These are phyloP conservation scores for Sminthopsis crassicaudata DNA, from an alignment of 2,113 vertebrate species.

Conservation along the genomic window DNA sequence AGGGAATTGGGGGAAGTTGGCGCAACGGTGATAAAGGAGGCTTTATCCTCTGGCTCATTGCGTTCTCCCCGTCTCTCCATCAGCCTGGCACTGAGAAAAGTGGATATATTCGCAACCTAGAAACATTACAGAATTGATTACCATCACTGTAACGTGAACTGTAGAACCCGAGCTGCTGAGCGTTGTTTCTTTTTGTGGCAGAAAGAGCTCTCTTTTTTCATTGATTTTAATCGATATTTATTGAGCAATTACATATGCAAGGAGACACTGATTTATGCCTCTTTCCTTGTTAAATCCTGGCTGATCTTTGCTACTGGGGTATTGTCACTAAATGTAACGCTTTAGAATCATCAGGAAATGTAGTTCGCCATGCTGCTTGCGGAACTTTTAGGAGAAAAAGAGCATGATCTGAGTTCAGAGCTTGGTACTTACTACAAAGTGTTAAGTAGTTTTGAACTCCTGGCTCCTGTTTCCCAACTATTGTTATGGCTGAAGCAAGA, in stretches of 20 bases:
- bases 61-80: conserved; percentile 48
- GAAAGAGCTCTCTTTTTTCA: conserved; percentile 28
- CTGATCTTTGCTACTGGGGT: conserved; percentile 20
- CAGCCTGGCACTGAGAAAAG: conserved; percentile 70
- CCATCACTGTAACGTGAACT: conserved; percentile 24
- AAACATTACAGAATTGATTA: conserved; percentile 46
- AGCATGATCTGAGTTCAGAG: background rate
- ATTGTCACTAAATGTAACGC: conserved; percentile 21
- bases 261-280: background rate
- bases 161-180: conserved; percentile 7
- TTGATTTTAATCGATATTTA: background rate
- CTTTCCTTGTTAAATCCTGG: conserved; percentile 46
- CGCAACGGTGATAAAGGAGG: background rate
- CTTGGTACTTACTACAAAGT: background rate
- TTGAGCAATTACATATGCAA: background rate
- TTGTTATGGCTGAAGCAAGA: background rate
- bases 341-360: conserved; percentile 37
- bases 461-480: background rate
- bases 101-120: conserved; percentile 50
- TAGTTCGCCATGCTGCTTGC: background rate
- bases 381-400: conserved; percentile 26
- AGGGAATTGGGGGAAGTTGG: conserved; percentile 63
- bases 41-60: conserved; percentile 67
- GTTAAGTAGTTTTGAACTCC: background rate
- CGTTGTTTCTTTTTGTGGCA: conserved; percentile 49